A percentile compares a stretch with the other conserved stretches of the same genome.
Conservation (phyloP, 2,113 vertebrate genomes). For the Xerus inauris region DNA sequence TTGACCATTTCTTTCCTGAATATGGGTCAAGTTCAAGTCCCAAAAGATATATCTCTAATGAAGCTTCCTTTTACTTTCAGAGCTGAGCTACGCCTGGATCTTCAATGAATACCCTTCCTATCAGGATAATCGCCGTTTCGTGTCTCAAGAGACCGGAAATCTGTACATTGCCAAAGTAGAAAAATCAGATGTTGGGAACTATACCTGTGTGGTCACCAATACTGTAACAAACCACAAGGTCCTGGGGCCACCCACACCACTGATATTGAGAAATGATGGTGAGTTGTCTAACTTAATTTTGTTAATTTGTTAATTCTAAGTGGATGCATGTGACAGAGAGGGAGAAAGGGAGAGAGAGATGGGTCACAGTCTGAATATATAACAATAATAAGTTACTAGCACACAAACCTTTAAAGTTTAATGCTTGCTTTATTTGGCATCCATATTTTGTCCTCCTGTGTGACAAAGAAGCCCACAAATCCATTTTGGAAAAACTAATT, state of each 20-base stretch:
- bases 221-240: conserved; percentile 93
- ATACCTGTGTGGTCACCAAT: conserved; percentile 98
- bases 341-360: neutral
- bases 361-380: no score
- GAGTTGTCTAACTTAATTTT: conserved; percentile 71
- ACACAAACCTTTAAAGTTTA: neutral
- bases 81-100: conserved; percentile 97
- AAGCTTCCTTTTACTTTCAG: conserved; percentile 84
- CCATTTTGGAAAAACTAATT: conserved; percentile 54
- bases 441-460: neutral
- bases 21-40: rapidly evolving
- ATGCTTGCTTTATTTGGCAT: neutral
- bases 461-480: neutral
- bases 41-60: neutral
- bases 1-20: neutral
- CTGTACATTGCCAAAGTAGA: conserved; percentile 98
- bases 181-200: conserved; percentile 95
- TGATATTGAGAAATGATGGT: conserved; percentile 96
- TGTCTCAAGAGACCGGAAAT: conserved; percentile 97
- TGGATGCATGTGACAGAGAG: no score
- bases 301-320: neutral
- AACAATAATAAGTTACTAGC: neutral
- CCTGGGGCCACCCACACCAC: conserved; percentile 94
- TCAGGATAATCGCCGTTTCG: conserved; percentile 96
- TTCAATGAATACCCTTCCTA: conserved; percentile 97